phyloP scores from a whole-genome alignment of 2,113 vertebrate genomes.

The Pogona vitticeps region DNA sequence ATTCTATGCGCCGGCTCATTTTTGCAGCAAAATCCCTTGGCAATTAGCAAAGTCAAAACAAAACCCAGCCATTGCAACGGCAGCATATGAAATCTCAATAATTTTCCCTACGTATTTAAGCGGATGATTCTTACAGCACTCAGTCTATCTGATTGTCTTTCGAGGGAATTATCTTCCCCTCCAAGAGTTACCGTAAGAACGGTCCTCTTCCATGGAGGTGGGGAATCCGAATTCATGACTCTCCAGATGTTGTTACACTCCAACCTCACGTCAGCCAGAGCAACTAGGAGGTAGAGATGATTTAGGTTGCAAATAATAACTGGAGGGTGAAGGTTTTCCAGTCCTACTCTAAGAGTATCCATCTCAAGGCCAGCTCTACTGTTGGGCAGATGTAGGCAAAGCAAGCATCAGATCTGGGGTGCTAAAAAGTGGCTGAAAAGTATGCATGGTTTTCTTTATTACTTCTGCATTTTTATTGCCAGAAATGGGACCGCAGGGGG shows the following conservation, averaged over 20 bases:
- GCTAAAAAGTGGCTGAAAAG: too few species aligned
- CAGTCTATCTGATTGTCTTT: too few species aligned
- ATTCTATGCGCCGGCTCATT: conserved; percentile 33
- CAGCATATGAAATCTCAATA: conserved; percentile 37
- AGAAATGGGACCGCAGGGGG: too few species aligned
- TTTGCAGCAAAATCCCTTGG: conserved; percentile 19
- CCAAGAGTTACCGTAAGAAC: not conserved
- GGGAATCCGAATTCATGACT: not conserved
- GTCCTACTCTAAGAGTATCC: not conserved
- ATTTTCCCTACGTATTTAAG: conserved; percentile 17
- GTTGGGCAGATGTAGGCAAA: too few species aligned
- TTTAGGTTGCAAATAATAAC: not conserved
- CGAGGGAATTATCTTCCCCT: not conserved
- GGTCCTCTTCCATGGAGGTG: not conserved
- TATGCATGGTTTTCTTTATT: too few species aligned
- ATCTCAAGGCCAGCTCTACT: not conserved
- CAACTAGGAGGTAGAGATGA: not conserved
- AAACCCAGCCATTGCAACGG: conserved; percentile 19
- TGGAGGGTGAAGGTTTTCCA: not conserved
- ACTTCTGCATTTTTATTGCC: too few species aligned
- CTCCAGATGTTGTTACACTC: too few species aligned
- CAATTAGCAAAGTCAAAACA: conserved; percentile 29
- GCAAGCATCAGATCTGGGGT: too few species aligned
- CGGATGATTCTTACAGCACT: not conserved
- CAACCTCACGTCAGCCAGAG: too few species aligned